A percentile compares a stretch with the other conserved stretches of the same genome.
These are phyloP conservation scores for Maniola hyperantus DNA, from an alignment of 2,888 invertebrate species.

Conservation along the genomic window DNA sequence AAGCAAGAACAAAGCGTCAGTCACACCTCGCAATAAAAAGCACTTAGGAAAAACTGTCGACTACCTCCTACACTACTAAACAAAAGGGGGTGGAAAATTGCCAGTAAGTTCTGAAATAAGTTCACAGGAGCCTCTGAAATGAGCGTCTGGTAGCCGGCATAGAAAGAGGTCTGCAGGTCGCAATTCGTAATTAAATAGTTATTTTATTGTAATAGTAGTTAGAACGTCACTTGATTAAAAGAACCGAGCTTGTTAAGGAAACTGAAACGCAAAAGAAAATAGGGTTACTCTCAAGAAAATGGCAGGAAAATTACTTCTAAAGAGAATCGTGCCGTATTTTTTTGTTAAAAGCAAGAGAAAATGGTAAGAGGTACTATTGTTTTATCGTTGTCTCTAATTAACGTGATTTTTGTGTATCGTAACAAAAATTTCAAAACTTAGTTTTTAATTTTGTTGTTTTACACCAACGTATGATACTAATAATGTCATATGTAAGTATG, in stretches of 20 bases:
- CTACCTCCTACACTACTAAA: not conserved
- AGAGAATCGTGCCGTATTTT: not conserved
- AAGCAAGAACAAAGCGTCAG: not conserved
- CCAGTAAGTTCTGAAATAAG: constrained; percentile 37
- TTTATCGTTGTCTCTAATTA: not conserved
- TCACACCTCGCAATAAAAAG: constrained; percentile 2
- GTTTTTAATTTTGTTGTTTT: too few species aligned
- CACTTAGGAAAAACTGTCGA: not conserved
- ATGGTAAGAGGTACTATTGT: not conserved
- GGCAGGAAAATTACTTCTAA: constrained; percentile 12
- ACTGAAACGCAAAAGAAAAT: constrained; percentile 12
- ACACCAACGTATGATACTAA: too few species aligned
- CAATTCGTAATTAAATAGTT: constrained; percentile 29
- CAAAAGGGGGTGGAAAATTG: constrained; percentile 36
- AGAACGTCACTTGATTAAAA: constrained; percentile 18
- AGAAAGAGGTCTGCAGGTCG: constrained; percentile 26
- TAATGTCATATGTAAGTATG: too few species aligned
- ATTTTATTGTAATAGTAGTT: constrained; percentile 15
- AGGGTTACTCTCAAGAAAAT: constrained; percentile 12
- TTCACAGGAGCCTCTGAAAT: constrained; percentile 30
- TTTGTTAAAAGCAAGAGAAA: constrained; percentile 1
- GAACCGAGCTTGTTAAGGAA: constrained; percentile 16
- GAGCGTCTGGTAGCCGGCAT: constrained; percentile 32
- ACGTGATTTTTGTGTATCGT: not conserved
- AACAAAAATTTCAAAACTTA: not conserved